Percentiles rank a stretch among this genome's conserved stretches.
Conservation (phyloP, 1,140 invertebrate species). For the Nautilus pompilius region DNA sequence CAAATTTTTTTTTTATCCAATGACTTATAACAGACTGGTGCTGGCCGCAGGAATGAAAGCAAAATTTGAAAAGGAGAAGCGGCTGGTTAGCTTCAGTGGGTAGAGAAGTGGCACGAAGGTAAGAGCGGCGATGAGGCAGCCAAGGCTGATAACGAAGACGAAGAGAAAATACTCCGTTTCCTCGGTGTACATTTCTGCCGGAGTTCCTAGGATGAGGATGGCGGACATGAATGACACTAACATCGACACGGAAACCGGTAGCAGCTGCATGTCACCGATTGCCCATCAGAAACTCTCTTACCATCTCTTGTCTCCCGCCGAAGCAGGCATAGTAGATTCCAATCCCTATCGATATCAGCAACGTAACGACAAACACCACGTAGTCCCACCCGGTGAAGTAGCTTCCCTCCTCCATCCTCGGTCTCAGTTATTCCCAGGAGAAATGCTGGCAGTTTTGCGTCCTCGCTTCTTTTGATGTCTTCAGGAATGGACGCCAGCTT, state of each 20-base stretch:
- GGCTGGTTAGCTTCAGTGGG: slow-evolving; percentile 39
- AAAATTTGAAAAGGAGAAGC: too few relatives aligned
- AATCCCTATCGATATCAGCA: slow-evolving; percentile 60
- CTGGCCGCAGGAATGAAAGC: too few relatives aligned
- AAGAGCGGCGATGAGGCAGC: slow-evolving; percentile 24
- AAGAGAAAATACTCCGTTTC: slow-evolving; percentile 42
- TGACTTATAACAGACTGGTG: too few relatives aligned
- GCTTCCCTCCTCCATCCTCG: too few relatives aligned
- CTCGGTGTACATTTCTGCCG: slow-evolving; percentile 45
- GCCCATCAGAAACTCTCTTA: slow-evolving; percentile 74
- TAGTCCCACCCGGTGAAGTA: too few relatives aligned
- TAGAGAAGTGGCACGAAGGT: slow-evolving; percentile 40
- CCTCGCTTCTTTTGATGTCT: too few relatives aligned
- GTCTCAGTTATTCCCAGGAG: too few relatives aligned
- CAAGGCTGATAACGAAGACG: slow-evolving; percentile 23
- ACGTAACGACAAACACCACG: slow-evolving; percentile 42
- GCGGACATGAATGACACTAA: slow-evolving; percentile 53
- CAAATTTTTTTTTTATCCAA: too few relatives aligned
- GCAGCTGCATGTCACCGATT: slow-evolving; percentile 72
- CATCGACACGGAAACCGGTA: slow-evolving; percentile 52
- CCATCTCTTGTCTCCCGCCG: slow-evolving; percentile 80
- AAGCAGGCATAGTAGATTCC: slow-evolving; percentile 79
- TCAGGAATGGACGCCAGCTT: too few relatives aligned
- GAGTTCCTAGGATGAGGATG: slow-evolving; percentile 55
- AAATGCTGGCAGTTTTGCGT: too few relatives aligned